Evolutionary conservation across 2,797 vertebrate genomes (phyloP).

Genomic region (Sphenopsis melanotis): DNA sequence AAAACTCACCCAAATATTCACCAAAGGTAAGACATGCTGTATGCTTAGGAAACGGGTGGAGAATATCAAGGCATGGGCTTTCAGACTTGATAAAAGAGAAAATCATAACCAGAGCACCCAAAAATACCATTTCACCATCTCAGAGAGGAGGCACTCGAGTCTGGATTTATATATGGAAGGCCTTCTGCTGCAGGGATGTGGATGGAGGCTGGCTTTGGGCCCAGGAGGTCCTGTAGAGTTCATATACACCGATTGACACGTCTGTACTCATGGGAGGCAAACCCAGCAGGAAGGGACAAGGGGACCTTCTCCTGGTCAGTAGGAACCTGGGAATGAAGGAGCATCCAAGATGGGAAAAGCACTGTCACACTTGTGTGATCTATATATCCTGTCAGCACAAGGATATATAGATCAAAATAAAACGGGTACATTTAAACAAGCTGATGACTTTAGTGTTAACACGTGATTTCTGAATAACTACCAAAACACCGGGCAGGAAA

Average conservation of each 20-base stretch:
- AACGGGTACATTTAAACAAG: not conserved
- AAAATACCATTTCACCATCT: not conserved
- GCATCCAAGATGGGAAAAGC: not conserved
- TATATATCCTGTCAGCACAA: not conserved
- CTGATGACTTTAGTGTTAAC: not conserved
- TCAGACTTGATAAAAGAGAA: not conserved
- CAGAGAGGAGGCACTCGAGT: not conserved
- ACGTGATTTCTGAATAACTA: slow-evolving; percentile 10
- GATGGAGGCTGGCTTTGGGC: not conserved
- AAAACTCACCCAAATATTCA: not conserved
- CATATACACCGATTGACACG: not conserved
- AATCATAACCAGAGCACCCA: not conserved
- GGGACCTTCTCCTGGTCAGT: not conserved
- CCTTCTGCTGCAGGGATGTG: not conserved
- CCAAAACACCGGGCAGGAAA: slow-evolving; percentile 17
- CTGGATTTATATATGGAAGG: not conserved
- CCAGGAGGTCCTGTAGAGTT: not conserved
- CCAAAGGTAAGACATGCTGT: not conserved
- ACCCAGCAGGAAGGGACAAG: not conserved
- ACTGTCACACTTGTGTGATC: not conserved
- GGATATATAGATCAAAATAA: not conserved
- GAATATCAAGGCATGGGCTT: not conserved
- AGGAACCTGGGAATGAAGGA: not conserved
- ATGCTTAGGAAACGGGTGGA: not conserved
- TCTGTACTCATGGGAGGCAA: not conserved